These are phyloP conservation scores for Cololabis saira DNA, from an alignment of 2,113 vertebrate genomes.

Conservation along the genomic window DNA sequence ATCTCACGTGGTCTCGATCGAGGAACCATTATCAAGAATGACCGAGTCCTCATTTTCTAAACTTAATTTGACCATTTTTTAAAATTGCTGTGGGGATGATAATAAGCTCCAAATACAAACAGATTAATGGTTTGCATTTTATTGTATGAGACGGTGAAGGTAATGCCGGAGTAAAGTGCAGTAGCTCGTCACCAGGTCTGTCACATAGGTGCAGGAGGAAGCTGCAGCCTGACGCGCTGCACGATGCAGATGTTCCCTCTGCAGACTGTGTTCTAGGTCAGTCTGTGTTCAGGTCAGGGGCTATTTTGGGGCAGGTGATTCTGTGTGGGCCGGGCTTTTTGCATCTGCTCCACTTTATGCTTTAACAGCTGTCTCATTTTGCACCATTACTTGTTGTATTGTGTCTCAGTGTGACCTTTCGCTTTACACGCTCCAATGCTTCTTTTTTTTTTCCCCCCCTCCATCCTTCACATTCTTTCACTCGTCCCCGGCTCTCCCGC, in stretches of 20 bases:
- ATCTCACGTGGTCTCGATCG: not conserved
- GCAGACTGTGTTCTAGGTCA: slow-evolving; percentile 75
- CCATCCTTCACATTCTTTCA: not conserved
- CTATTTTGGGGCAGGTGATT: slow-evolving; percentile 73
- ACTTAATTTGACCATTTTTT: not conserved
- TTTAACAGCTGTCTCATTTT: slow-evolving; percentile 33
- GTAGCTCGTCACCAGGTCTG: slow-evolving; percentile 41
- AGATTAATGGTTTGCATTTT: slow-evolving; percentile 34
- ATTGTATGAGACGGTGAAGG: slow-evolving; percentile 43
- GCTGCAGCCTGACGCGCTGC: slow-evolving; percentile 40
- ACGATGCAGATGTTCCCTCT: slow-evolving; percentile 71
- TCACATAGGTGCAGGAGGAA: slow-evolving; percentile 48
- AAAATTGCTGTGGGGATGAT: not conserved
- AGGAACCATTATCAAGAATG: too few species aligned
- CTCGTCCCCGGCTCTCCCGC: not conserved
- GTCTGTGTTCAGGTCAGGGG: slow-evolving; percentile 68
- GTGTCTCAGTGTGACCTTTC: slow-evolving; percentile 22
- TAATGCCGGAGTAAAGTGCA: slow-evolving; percentile 41
- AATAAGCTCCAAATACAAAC: slow-evolving; percentile 10
- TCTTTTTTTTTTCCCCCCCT: too few species aligned
- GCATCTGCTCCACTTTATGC: slow-evolving; percentile 60
- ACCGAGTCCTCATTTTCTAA: too few species aligned
- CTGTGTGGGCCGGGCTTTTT: slow-evolving; percentile 55
- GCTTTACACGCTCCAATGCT: not conserved
- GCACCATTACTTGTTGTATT: slow-evolving; percentile 1